Percentiles rank a stretch among this genome's conserved stretches.
Conservation (phyloP, 2,113 vertebrate genomes). For the Ia io region DNA sequence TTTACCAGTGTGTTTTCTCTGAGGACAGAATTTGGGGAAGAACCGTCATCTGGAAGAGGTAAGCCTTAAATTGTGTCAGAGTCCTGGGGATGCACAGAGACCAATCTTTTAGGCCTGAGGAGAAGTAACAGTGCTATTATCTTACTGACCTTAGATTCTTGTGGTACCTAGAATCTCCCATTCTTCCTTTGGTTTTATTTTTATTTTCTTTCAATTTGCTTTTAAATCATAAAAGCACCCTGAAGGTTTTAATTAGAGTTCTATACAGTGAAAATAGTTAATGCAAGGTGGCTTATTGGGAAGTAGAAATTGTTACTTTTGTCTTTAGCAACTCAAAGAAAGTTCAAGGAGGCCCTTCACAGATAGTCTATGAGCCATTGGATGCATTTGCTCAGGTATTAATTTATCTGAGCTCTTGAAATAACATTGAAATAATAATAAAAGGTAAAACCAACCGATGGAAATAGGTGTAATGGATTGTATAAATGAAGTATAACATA, state of each 20-base stretch:
- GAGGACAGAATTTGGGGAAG: not conserved
- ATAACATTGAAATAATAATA: conserved; percentile 73
- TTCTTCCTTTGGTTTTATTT: not conserved
- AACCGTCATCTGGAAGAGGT: not conserved
- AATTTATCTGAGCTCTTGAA: conserved; percentile 70
- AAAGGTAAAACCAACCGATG: conserved; percentile 67
- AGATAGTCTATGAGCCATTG: not conserved
- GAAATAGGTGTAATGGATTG: conserved; percentile 68
- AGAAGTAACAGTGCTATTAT: not conserved
- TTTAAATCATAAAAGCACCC: not conserved
- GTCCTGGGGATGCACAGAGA: not conserved
- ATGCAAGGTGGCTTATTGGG: not conserved
- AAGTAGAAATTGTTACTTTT: not conserved
- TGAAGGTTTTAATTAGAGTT: not conserved
- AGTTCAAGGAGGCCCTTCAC: not conserved
- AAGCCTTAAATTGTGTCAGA: not conserved
- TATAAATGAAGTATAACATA: conserved; percentile 74
- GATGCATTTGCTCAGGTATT: conserved; percentile 51
- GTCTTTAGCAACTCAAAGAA: not conserved
- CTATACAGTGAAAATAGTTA: not conserved
- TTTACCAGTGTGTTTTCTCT: not conserved
- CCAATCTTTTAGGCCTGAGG: not conserved
- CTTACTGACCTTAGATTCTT: not conserved
- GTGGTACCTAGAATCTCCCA: not conserved
- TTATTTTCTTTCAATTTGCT: not conserved